Base-by-base conservation (phyloP, 2,797 vertebrate genomes). In the Thaleichthys pacificus region DNA sequence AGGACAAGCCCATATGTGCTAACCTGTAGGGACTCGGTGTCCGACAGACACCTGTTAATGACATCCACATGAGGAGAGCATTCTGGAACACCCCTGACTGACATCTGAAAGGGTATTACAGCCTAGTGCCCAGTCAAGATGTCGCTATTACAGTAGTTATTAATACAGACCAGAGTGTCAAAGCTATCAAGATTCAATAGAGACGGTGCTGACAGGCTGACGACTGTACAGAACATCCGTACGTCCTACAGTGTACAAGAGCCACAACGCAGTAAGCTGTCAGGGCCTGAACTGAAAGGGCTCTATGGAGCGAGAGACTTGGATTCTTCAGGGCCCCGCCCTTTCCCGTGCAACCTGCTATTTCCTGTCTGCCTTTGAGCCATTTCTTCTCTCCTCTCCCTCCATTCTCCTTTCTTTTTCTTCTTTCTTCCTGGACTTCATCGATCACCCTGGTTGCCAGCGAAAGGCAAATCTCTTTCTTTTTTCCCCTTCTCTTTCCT, bases 391-490 rank as follows among this genome's bases (percentile, higher is more conserved):
- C 81, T 65, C 17, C 17, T 42, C 71, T 71, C 69, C 58, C 74
- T 47, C 9, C 9, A 11, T 47, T 12, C 42, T 47, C 12, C 9
- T 47, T 47, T 47, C 42, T 47, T 47, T 11, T 26, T 26, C 26
- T 42, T 12, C 76, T 65, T 57, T 65, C 77, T 5, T 68, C 74
- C 68, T 68, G 51, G 66, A 77, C 77, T 67, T 57, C 24, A 75
- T 77, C 68, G 71, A 87, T 85, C 69, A 79, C 77, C 62, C 54
- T 3, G 49, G 65, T 78, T 19, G 62, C 73, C 78, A 82, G 76
- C 9, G 72, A 79, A 71, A 77, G 85, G 71, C 63, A 84, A 80
- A 77, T 77, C 80, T 75, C 68, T 60, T 68, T 57, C 64, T 51
- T 74, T 42, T 2, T 42, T 56, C 26, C 71, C 81, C 75, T 73